phyloP scores from a whole-genome alignment of 1,140 invertebrate species.

The Drosophila subobscura region DNA sequence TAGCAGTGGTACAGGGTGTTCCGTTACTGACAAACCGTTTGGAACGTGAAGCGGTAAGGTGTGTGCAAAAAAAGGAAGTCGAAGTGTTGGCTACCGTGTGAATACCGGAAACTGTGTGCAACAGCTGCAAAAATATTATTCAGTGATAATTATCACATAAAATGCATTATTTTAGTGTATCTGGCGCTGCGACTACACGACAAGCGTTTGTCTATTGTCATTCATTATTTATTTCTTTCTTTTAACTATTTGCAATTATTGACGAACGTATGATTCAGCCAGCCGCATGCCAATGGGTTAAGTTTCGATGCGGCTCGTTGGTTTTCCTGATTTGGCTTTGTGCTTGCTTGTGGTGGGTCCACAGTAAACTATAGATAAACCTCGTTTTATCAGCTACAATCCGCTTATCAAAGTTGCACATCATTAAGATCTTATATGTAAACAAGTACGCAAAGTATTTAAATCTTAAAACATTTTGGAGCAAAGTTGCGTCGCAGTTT shows the following conservation, averaged over 20 bases:
- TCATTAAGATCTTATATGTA: conserved; percentile 41
- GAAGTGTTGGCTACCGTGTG: too few relatives aligned
- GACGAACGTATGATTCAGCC: conserved; percentile 15
- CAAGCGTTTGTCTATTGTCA: neutral
- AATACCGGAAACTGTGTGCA: too few relatives aligned
- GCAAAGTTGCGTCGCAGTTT: conserved; percentile 48
- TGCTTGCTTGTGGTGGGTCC: neutral
- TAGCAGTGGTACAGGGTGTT: too few relatives aligned
- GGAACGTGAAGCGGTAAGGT: too few relatives aligned
- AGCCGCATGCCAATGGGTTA: conserved; percentile 34
- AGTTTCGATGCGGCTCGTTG: neutral
- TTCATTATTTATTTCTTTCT: conserved; percentile 34
- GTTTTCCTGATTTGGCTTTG: too few relatives aligned
- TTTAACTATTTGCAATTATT: conserved; percentile 23
- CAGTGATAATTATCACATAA: too few relatives aligned
- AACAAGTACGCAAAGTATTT: neutral
- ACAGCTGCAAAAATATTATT: too few relatives aligned
- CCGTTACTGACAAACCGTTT: too few relatives aligned
- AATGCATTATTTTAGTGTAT: too few relatives aligned
- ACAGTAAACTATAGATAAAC: conserved; percentile 68
- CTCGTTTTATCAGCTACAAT: conserved; percentile 67
- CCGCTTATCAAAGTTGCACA: conserved; percentile 64
- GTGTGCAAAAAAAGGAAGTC: too few relatives aligned
- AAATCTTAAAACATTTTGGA: conserved; percentile 6
- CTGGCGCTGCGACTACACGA: too few relatives aligned